phyloP scores from a whole-genome alignment of 2,797 vertebrate genomes.

The Gobionotothen gibberifrons region DNA sequence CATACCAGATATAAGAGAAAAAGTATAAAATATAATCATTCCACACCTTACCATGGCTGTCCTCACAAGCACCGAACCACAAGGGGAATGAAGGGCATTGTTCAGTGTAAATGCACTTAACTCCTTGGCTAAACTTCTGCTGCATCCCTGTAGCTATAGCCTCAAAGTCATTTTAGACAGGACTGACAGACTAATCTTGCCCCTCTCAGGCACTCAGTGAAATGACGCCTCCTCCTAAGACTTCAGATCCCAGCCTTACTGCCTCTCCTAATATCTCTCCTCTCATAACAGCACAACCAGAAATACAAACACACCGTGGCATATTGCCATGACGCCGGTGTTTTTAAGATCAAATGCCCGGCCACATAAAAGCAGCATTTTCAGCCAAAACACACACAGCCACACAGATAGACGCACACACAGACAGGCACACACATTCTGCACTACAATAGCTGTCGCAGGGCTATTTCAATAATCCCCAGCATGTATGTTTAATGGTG shows the following conservation, averaged over 20 bases:
- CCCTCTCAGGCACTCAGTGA: slow-evolving; percentile 75
- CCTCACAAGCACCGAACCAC: slow-evolving; percentile 52
- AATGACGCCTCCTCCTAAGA: slow-evolving; percentile 76
- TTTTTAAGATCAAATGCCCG: slow-evolving; percentile 68
- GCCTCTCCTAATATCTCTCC: slow-evolving; percentile 67
- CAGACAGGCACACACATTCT: slow-evolving; percentile 32
- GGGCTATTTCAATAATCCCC: slow-evolving; percentile 91
- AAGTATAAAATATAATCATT: slow-evolving; percentile 31
- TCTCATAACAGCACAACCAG: slow-evolving; percentile 65
- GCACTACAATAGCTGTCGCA: slow-evolving; percentile 84
- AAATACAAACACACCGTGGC: slow-evolving; percentile 68
- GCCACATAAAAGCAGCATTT: slow-evolving; percentile 67
- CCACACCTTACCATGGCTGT: slow-evolving; percentile 35
- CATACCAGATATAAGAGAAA: slow-evolving; percentile 2
- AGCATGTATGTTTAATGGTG: slow-evolving; percentile 95
- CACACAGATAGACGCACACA: slow-evolving; percentile 5
- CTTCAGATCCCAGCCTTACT: slow-evolving; percentile 62
- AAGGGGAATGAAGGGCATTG: slow-evolving; percentile 69
- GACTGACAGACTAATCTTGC: slow-evolving; percentile 76
- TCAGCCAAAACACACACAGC: slow-evolving; percentile 44
- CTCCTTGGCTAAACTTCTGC: slow-evolving; percentile 68
- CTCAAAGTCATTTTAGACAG: slow-evolving; percentile 78
- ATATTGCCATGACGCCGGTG: slow-evolving; percentile 62
- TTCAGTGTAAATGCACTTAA: slow-evolving; percentile 69
- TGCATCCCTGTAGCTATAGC: slow-evolving; percentile 64